These are phyloP conservation scores for Boloria selene DNA, from an alignment of 2,888 invertebrate species.

Conservation along the genomic window DNA sequence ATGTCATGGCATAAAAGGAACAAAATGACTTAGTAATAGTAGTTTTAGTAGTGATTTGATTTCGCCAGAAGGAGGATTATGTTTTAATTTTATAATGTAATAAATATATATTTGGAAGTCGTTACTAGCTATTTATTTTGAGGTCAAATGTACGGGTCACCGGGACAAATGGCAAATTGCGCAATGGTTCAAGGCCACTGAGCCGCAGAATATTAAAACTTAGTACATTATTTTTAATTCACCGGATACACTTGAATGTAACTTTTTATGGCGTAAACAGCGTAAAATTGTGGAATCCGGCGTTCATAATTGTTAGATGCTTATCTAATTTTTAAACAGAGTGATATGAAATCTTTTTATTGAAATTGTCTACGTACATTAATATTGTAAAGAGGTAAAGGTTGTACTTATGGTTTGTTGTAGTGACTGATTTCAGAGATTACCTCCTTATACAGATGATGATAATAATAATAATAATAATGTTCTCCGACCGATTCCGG, in stretches of 20 bases:
- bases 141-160: conserved; percentile 13
- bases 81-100: not conserved
- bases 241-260: conserved; percentile 19
- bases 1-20: too few species aligned
- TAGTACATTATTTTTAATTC: conserved; percentile 36
- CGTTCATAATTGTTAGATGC: not conserved
- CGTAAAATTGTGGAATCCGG: conserved; percentile 16
- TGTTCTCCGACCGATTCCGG: too few species aligned
- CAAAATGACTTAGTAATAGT: too few species aligned
- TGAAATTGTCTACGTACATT: too few species aligned
- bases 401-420: too few species aligned
- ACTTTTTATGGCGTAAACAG: conserved; percentile 3
- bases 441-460: too few species aligned
- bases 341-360: too few species aligned
- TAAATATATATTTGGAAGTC: conserved; percentile 4
- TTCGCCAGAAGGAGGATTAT: not conserved
- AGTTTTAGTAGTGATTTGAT: too few species aligned
- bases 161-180: conserved; percentile 47
- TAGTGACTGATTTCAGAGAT: too few species aligned
- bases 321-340: not conserved
- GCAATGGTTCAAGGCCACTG: conserved; percentile 74
- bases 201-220: conserved; percentile 35
- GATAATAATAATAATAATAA: too few species aligned
- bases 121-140: conserved; percentile 20
- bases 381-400: too few species aligned